A percentile compares a stretch with the other conserved stretches of the same genome.
These are phyloP conservation scores for Calycopis cecrops DNA, from an alignment of 1,140 invertebrate genomes.

Conservation along the genomic window DNA sequence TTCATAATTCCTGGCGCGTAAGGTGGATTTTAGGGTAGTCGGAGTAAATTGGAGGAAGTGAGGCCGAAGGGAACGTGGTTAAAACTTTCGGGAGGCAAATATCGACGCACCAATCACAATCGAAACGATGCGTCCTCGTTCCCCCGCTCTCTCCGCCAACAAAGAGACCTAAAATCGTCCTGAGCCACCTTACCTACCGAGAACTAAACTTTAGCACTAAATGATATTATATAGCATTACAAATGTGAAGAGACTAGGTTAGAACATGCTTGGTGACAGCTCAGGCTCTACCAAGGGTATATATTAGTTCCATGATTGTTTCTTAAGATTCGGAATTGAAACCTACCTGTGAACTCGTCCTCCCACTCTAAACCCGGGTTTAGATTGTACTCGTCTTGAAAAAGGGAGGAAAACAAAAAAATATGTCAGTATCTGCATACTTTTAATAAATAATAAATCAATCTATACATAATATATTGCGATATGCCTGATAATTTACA, in stretches of 20 bases:
- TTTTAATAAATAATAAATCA: slow-evolving; percentile 50
- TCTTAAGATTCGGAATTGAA: slow-evolving; percentile 72
- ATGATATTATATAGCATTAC: slow-evolving; percentile 64
- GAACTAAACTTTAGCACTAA: slow-evolving; percentile 17
- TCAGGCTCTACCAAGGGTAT: slow-evolving; percentile 68
- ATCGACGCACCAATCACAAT: no score
- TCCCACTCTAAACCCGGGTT: slow-evolving; percentile 99
- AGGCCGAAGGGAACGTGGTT: no score
- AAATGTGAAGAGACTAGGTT: slow-evolving; percentile 55
- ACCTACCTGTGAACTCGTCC: slow-evolving; percentile 99
- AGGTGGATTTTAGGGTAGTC: no score
- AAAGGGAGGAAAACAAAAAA: slow-evolving; percentile 85
- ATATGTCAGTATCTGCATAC: slow-evolving; percentile 76
- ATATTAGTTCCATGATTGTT: slow-evolving; percentile 59
- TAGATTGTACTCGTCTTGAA: slow-evolving; percentile 98
- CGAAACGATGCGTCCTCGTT: no score
- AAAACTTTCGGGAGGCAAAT: no score
- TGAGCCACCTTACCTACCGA: no score
- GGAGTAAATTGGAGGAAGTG: no score
- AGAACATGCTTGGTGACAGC: slow-evolving; percentile 68
- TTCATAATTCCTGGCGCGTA: no score
- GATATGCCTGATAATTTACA: slow-evolving; percentile 66
- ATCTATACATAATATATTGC: slow-evolving; percentile 63
- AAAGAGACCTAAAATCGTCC: no score
- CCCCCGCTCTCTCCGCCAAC: no score